Evolutionary conservation across 2,888 invertebrate species (phyloP).

Genomic region (Eulithis prunata): DNA sequence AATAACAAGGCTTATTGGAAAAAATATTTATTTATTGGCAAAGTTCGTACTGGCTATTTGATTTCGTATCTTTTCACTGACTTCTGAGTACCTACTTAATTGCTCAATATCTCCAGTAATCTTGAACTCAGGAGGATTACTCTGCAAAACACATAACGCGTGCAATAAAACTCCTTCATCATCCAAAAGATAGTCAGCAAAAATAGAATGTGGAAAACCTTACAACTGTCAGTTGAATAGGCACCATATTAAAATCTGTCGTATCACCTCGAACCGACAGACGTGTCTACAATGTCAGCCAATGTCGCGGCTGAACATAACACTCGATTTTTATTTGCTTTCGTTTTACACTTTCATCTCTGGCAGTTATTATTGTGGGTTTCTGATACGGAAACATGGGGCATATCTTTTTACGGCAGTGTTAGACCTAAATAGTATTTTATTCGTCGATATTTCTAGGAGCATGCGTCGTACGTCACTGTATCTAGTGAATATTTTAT

Average conservation of each 20-base stretch:
- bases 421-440: not conserved
- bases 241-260: conserved; percentile 18
- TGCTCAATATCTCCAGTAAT: no score
- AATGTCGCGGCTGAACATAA: conserved; percentile 37
- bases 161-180: no score
- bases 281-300: conserved; percentile 33
- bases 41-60: no score
- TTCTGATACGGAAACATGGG: conserved; percentile 22
- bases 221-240: not conserved
- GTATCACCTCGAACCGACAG: conserved; percentile 3
- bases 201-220: not conserved
- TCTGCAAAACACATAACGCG: no score
- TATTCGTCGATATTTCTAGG: not conserved
- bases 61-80: no score
- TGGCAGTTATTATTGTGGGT: conserved; percentile 12
- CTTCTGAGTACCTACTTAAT: no score
- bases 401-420: not conserved
- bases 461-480: no score
- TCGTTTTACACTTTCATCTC: not conserved
- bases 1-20: conserved; percentile 13
- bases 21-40: conserved; percentile 1
- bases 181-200: not conserved
- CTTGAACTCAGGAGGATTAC: no score
- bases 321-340: conserved; percentile 37
- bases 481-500: no score